Percentiles rank a stretch among this genome's conserved stretches.
phyloP scores from a whole-genome alignment of 2,888 invertebrate species.

The Lamellibrachia columna region DNA sequence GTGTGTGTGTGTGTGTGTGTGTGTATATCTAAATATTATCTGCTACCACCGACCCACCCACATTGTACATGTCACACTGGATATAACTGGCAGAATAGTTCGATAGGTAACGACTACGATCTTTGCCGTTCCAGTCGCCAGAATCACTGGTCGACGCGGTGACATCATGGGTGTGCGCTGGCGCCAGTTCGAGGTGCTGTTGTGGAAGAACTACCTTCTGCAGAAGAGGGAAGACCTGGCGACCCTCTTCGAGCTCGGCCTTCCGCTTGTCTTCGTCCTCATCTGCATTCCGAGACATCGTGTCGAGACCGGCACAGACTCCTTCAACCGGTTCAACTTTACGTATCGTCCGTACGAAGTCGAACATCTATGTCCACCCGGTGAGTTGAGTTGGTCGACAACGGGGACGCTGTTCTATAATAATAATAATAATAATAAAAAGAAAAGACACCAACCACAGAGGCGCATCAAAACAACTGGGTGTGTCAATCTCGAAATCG shows the following conservation, averaged over 20 bases:
- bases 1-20: too few species aligned
- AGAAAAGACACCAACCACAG: too few species aligned
- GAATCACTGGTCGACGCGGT: background rate
- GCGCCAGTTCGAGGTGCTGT: slow-evolving; percentile 29
- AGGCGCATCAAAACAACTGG: too few species aligned
- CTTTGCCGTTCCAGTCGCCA: too few species aligned
- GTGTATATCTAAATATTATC: too few species aligned
- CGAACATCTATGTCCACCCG: slow-evolving; percentile 7
- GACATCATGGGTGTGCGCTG: background rate
- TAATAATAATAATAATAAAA: too few species aligned
- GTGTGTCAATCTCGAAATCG: too few species aligned
- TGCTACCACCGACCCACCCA: slow-evolving; percentile 39
- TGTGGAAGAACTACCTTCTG: slow-evolving; percentile 33
- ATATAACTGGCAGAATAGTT: slow-evolving; percentile 27
- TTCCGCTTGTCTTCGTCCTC: slow-evolving; percentile 30
- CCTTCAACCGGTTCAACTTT: background rate
- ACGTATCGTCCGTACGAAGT: background rate
- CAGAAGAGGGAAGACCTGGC: slow-evolving; percentile 26
- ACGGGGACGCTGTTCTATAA: too few species aligned
- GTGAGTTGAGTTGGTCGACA: background rate
- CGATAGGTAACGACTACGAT: too few species aligned
- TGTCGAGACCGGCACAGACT: background rate
- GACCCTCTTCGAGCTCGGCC: slow-evolving; percentile 27
- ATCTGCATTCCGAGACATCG: slow-evolving; percentile 25
- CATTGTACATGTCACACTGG: slow-evolving; percentile 37